phyloP scores from a whole-genome alignment of 2,113 vertebrate species.

The Embiotoca jacksoni region DNA sequence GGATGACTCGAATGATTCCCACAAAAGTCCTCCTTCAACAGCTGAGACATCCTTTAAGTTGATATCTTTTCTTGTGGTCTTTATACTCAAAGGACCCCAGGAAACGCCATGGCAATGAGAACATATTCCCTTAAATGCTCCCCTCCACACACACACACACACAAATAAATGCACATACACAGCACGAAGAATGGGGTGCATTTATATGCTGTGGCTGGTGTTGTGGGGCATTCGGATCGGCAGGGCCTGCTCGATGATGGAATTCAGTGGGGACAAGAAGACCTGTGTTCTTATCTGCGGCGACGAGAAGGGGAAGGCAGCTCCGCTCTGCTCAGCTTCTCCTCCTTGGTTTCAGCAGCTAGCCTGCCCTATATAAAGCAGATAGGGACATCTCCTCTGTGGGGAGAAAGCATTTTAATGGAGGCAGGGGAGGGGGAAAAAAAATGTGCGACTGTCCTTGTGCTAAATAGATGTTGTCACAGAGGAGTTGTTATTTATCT shows the following conservation, averaged over 20 bases:
- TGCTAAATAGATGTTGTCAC: conserved; percentile 66
- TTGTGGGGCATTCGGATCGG: conserved; percentile 76
- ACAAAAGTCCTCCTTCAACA: conserved; percentile 54
- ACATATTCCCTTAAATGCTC: conserved; percentile 68
- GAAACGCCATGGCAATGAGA: conserved; percentile 73
- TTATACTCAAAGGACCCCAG: conserved; percentile 49
- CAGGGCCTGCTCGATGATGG: conserved; percentile 79
- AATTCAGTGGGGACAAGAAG: conserved; percentile 85
- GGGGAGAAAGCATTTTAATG: conserved; percentile 54
- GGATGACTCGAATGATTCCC: conserved; percentile 9
- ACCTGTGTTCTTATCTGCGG: conserved; percentile 84
- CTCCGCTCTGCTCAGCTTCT: conserved; percentile 46
- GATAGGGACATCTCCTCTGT: conserved; percentile 67
- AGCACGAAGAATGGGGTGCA: conserved; percentile 79
- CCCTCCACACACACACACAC: conserved; percentile 34
- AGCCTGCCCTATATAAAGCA: conserved; percentile 65
- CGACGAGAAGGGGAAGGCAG: conserved; percentile 56
- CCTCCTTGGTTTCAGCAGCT: conserved; percentile 45
- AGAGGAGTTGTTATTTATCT: conserved; percentile 62
- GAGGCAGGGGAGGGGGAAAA: conserved; percentile 2
- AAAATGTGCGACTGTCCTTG: conserved; percentile 56
- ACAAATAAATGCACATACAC: conserved; percentile 22
- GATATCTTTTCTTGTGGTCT: conserved; percentile 42
- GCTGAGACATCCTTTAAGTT: conserved; percentile 52
- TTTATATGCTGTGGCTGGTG: conserved; percentile 85